These are phyloP conservation scores for Daphoenositta chrysoptera DNA, from an alignment of 2,113 vertebrate genomes.

Conservation along the genomic window DNA sequence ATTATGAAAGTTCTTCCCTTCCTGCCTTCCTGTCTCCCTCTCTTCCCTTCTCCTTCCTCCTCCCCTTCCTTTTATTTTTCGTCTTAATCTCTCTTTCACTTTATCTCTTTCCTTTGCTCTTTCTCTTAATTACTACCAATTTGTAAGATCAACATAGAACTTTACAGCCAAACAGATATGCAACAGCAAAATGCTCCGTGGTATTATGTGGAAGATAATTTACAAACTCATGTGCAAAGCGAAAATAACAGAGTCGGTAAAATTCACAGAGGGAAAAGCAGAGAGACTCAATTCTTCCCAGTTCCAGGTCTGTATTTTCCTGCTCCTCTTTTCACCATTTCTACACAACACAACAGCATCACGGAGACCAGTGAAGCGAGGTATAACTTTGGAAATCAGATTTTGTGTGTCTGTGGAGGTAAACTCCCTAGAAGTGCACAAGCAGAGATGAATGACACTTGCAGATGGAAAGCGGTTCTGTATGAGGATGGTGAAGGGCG, in stretches of 20 bases:
- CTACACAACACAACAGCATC: rapidly evolving
- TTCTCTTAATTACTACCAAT: neutral
- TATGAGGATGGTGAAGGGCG: neutral
- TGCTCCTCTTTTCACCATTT: neutral
- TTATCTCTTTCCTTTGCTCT: neutral
- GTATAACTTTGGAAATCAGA: neutral
- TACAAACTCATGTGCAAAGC: neutral
- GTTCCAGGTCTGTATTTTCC: neutral
- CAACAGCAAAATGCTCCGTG: neutral
- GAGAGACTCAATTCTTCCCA: neutral
- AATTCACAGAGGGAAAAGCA: neutral
- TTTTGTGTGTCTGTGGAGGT: neutral
- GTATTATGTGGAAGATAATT: neutral
- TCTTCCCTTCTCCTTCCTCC: neutral
- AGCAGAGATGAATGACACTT: neutral
- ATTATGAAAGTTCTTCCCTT: neutral
- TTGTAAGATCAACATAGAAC: neutral
- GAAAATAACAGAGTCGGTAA: neutral
- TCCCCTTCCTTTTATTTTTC: neutral
- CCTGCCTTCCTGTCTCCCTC: neutral
- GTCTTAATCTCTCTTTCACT: neutral
- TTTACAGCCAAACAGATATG: neutral
- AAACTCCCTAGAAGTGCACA: neutral
- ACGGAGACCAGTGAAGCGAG: rapidly evolving
- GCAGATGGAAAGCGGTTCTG: neutral